phyloP scores from a whole-genome alignment of 2,888 invertebrate genomes.

The Cryptosula pallasiana region DNA sequence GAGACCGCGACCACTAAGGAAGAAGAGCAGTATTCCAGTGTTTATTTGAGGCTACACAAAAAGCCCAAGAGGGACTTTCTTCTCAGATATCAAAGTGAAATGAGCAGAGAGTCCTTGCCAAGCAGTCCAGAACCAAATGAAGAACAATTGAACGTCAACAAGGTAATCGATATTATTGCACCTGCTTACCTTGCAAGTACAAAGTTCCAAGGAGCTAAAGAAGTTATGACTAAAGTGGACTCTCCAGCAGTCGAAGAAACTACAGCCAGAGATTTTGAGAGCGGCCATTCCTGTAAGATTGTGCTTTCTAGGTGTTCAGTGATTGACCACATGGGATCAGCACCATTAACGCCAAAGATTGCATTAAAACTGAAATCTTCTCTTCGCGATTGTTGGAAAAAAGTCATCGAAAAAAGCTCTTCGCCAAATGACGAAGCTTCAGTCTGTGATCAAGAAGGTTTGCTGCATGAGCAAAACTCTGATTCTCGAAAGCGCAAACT shows the following conservation, averaged over 20 bases:
- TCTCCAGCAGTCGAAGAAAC: background rate
- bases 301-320: conserved; percentile 6
- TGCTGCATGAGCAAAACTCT: background rate
- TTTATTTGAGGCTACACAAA: background rate
- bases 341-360: background rate
- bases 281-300: background rate
- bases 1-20: background rate
- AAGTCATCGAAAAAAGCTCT: background rate
- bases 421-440: too few relatives aligned
- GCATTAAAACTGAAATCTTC: background rate
- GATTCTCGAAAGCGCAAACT: background rate
- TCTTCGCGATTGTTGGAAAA: background rate
- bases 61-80: conserved; percentile 7
- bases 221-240: background rate
- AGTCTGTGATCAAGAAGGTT: too few relatives aligned
- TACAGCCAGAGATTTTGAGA: background rate
- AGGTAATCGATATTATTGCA: background rate
- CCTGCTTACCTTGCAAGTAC: background rate
- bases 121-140: background rate
- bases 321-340: background rate
- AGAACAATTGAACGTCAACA: background rate
- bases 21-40: background rate
- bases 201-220: background rate
- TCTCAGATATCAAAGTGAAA: background rate
- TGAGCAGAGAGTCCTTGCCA: background rate